phyloP scores from a whole-genome alignment of 2,113 vertebrate genomes.

The Hipposideros armiger region DNA sequence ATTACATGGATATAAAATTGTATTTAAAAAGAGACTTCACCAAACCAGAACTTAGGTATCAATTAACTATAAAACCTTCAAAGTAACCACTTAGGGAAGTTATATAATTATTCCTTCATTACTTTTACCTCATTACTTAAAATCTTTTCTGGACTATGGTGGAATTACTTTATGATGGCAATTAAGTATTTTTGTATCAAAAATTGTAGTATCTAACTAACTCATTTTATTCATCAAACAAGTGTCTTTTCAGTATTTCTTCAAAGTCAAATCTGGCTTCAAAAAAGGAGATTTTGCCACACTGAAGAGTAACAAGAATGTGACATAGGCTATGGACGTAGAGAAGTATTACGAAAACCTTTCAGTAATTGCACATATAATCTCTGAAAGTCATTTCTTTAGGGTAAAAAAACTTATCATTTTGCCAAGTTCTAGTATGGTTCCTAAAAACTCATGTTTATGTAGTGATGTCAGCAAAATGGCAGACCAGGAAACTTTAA shows the following conservation, averaged over 20 bases:
- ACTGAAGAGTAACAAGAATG: neutral
- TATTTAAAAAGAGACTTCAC: slow-evolving; percentile 20
- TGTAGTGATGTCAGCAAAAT: neutral
- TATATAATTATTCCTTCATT: slow-evolving; percentile 35
- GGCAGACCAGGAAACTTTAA: neutral
- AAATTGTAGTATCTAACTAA: neutral
- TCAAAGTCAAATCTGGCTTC: slow-evolving; percentile 9
- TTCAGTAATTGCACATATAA: neutral
- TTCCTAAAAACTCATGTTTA: slow-evolving; percentile 10
- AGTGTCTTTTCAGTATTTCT: slow-evolving; percentile 40
- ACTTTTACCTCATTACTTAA: slow-evolving; percentile 35
- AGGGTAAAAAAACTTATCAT: neutral
- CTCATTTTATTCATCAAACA: slow-evolving; percentile 51
- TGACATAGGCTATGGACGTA: neutral
- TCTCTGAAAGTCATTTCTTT: slow-evolving; percentile 42
- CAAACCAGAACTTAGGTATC: neutral
- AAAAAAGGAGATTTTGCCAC: neutral
- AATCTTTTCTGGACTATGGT: neutral
- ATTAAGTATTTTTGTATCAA: slow-evolving; percentile 12
- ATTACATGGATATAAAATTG: neutral
- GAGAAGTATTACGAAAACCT: slow-evolving; percentile 6
- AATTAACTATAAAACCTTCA: slow-evolving; percentile 33
- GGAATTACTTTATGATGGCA: slow-evolving; percentile 32
- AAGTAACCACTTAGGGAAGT: neutral
- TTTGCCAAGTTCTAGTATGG: slow-evolving; percentile 29